Conservation (phyloP, 2,888 invertebrate genomes). For the Drosophila macrothrix region DNA sequence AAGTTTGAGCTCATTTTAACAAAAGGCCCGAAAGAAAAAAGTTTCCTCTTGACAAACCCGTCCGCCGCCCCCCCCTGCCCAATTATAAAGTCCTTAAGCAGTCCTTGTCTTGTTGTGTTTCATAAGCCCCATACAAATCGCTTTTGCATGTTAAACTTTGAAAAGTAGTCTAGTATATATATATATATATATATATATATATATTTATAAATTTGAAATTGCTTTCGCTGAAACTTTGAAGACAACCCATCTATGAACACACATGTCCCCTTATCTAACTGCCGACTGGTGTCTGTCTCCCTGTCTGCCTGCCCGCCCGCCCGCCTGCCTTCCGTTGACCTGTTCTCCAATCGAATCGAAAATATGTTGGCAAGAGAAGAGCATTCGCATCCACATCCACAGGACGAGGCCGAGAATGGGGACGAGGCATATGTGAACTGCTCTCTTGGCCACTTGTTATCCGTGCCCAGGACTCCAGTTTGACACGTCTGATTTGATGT, state of each 20-base stretch:
- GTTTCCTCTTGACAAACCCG: neutral
- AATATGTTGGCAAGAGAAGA: slow-evolving; percentile 2
- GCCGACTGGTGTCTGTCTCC: neutral
- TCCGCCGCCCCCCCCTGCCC: neutral
- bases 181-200: neutral
- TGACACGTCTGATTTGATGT: slow-evolving; percentile 73
- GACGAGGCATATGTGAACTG: slow-evolving; percentile 5
- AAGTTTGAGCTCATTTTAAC: slow-evolving; percentile 13
- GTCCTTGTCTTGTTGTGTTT: neutral
- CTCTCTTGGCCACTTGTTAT: slow-evolving; percentile 32
- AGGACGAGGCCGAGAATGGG: neutral
- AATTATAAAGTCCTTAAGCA: slow-evolving; percentile 3
- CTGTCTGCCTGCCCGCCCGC: slow-evolving; percentile 3
- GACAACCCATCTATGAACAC: slow-evolving; percentile 40
- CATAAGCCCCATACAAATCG: slow-evolving; percentile 18
- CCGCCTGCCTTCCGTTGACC: slow-evolving; percentile 40
- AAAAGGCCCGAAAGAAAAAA: neutral
- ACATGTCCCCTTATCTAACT: slow-evolving; percentile 1
- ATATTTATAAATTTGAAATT: slow-evolving; percentile 32
- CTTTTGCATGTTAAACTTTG: slow-evolving; percentile 21
- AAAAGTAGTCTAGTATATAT: neutral
- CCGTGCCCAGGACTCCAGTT: slow-evolving; percentile 32
- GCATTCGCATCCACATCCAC: slow-evolving; percentile 2
- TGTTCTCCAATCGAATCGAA: slow-evolving; percentile 9
- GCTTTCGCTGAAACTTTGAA: slow-evolving; percentile 41